These are phyloP conservation scores for Petrosia ficiformis DNA, from an alignment of 37 sponge, comb jelly and placozoan genomes.

Conservation along the genomic window DNA sequence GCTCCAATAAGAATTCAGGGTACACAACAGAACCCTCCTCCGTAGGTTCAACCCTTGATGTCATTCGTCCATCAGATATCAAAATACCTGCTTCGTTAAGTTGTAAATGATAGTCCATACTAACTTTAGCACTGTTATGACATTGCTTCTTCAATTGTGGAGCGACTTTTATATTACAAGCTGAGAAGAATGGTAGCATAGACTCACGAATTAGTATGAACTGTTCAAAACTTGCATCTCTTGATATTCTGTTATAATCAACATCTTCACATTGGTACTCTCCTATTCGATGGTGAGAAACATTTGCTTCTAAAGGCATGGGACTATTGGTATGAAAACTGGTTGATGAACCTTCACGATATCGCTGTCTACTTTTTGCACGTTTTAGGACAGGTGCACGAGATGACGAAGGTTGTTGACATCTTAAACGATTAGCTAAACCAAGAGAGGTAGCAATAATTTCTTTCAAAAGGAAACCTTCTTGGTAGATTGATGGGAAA, in stretches of 20 bases:
- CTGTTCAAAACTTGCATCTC: background rate
- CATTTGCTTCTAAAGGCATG: too few relatives aligned
- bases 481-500: too few relatives aligned
- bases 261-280: too few relatives aligned
- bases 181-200: slow-evolving; percentile 25
- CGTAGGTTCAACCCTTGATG: background rate
- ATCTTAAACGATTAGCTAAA: too few relatives aligned
- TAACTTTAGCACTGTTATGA: slow-evolving; percentile 16
- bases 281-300: too few relatives aligned
- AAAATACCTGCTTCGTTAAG: slow-evolving; percentile 30
- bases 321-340: too few relatives aligned
- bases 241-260: background rate
- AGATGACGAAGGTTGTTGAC: too few relatives aligned
- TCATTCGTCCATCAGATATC: background rate
- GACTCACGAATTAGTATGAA: slow-evolving; percentile 21
- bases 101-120: slow-evolving; percentile 18
- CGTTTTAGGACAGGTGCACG: too few relatives aligned
- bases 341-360: too few relatives aligned
- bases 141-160: slow-evolving; percentile 14
- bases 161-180: background rate
- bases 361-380: too few relatives aligned
- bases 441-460: too few relatives aligned
- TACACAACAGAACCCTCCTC: background rate
- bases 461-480: too few relatives aligned
- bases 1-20: slow-evolving; percentile 27